A percentile compares a stretch with the other conserved stretches of the same genome.
These are phyloP conservation scores for Scolanthus callimorphus DNA, from an alignment of 92 coral and sea anemone genomes.

Conservation along the genomic window DNA sequence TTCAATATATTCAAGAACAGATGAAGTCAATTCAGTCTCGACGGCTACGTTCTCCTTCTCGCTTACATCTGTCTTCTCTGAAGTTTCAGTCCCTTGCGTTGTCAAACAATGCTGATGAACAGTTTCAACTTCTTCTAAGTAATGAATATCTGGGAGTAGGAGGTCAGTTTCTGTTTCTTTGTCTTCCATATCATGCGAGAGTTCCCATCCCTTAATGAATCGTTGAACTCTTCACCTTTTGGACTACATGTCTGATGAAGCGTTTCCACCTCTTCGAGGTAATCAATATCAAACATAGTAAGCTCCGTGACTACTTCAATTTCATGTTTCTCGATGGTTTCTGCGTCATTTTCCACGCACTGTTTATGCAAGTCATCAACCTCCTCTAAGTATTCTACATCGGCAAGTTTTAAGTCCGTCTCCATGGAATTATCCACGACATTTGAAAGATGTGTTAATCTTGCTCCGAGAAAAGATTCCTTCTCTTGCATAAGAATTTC, in stretches of 20 bases:
- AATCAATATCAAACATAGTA: conserved; percentile 25
- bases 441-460: background rate
- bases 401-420: conserved; percentile 57
- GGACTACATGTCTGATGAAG: conserved; percentile 14
- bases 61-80: conserved; percentile 7
- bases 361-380: conserved; percentile 37
- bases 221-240: background rate
- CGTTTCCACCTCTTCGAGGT: conserved; percentile 21
- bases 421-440: background rate
- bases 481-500: background rate
- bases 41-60: conserved; percentile 32
- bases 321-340: conserved; percentile 7
- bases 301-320: conserved; percentile 30
- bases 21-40: conserved; percentile 55
- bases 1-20: conserved; percentile 56
- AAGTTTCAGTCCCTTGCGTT: conserved; percentile 3
- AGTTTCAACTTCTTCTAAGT: conserved; percentile 31
- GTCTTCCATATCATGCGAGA: conserved; percentile 10
- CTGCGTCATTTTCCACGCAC: background rate
- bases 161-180: conserved; percentile 39
- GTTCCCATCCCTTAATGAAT: background rate
- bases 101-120: conserved; percentile 40
- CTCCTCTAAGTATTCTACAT: conserved; percentile 60
- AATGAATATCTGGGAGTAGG: conserved; percentile 26
- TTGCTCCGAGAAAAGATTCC: background rate